These are phyloP conservation scores for Haemorhous mexicanus DNA, from an alignment of 2,113 vertebrate species.

Conservation along the genomic window DNA sequence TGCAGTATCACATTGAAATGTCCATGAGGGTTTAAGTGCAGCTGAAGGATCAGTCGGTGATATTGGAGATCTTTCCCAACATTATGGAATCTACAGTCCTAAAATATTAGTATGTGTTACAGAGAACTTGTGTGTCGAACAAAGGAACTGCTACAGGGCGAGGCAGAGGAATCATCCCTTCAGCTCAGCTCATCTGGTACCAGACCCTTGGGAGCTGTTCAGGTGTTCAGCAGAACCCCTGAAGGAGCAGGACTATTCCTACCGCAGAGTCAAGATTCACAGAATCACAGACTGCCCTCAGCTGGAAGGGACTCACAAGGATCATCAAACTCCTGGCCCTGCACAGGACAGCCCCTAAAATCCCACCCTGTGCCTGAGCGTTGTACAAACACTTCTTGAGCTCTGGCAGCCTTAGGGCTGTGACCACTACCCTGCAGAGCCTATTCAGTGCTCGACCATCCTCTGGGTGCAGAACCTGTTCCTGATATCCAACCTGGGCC, in stretches of 20 bases:
- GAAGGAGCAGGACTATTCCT: rapidly evolving
- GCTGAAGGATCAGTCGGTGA: neutral
- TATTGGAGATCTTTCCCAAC: neutral
- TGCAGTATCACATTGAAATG: neutral
- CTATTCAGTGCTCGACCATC: neutral
- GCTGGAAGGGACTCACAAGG: neutral
- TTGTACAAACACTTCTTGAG: neutral
- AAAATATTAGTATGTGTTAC: neutral
- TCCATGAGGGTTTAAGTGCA: neutral
- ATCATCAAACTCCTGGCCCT: neutral
- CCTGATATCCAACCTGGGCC: no score
- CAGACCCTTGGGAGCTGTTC: rapidly evolving
- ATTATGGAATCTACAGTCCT: no score
- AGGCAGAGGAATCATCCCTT: neutral
- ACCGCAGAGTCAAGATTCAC: rapidly evolving
- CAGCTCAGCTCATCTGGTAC: neutral
- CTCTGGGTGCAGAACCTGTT: neutral
- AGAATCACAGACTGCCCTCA: neutral
- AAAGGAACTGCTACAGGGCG: neutral
- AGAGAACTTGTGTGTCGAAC: neutral
- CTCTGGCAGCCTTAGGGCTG: neutral
- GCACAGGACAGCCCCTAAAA: neutral
- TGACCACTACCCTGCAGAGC: neutral
- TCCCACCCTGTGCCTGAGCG: rapidly evolving
- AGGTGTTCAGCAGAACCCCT: neutral